phyloP scores from a whole-genome alignment of 2,888 invertebrate genomes.

The Cacoxenus indagator region DNA sequence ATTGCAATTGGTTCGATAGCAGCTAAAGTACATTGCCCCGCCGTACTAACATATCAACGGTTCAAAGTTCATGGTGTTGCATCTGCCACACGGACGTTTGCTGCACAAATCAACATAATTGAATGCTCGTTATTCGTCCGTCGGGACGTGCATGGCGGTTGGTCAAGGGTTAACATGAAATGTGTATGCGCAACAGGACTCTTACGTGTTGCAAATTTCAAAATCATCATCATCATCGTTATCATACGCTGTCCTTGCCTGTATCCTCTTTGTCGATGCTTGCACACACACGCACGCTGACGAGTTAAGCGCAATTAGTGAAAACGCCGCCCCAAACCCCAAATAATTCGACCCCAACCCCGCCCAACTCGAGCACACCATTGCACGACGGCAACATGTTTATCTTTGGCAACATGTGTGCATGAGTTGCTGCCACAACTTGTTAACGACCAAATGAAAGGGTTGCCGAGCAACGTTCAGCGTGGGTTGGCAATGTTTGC shows the following conservation, averaged over 20 bases:
- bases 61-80: constrained; percentile 1
- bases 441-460: constrained; percentile 12
- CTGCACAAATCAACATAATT: constrained; percentile 25
- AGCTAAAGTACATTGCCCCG: background rate
- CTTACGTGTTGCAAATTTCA: constrained; percentile 20
- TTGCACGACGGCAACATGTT: background rate
- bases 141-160: background rate
- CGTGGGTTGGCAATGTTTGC: too few species aligned
- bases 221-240: background rate
- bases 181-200: constrained; percentile 23
- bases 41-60: background rate
- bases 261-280: background rate
- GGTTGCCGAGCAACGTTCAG: background rate
- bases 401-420: constrained; percentile 13
- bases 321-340: background rate
- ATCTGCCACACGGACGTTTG: constrained; percentile 10
- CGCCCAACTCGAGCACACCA: background rate
- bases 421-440: constrained; percentile 15
- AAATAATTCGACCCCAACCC: background rate
- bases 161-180: background rate
- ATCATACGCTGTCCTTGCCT: background rate
- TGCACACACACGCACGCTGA: background rate
- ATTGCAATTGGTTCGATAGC: background rate
- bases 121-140: constrained; percentile 25
- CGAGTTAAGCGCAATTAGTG: constrained; percentile 20